A percentile compares a stretch with the other conserved stretches of the same genome.
These are phyloP conservation scores for Nibea coibor DNA, from an alignment of 2,113 vertebrate genomes.

Conservation along the genomic window DNA sequence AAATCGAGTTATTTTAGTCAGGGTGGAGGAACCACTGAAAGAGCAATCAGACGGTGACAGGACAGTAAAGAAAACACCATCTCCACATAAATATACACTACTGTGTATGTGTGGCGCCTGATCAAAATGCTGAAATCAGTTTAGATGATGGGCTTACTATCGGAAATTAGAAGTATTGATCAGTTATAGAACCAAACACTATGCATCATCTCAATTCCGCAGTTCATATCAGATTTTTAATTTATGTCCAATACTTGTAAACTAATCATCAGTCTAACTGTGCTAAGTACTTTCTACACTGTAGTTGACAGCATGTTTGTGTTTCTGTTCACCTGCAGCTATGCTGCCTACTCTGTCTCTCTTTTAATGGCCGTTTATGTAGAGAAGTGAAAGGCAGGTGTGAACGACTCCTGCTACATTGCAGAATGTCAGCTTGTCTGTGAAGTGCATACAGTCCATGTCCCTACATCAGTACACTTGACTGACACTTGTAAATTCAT, in stretches of 20 bases:
- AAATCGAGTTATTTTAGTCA: not conserved
- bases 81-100: not conserved
- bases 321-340: conserved; percentile 16
- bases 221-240: not conserved
- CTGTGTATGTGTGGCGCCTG: not conserved
- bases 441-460: conserved; percentile 36
- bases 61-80: not conserved
- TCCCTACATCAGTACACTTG: conserved; percentile 40
- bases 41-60: not conserved
- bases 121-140: conserved; percentile 12
- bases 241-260: not conserved
- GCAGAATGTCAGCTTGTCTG: conserved; percentile 42
- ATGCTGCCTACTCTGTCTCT: conserved; percentile 21
- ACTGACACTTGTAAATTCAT: conserved; percentile 41
- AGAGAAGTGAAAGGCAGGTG: conserved; percentile 21
- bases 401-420: conserved; percentile 49
- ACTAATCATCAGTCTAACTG: not conserved
- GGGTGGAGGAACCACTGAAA: not conserved
- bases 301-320: conserved; percentile 19
- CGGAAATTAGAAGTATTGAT: conserved; percentile 3
- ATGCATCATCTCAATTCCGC: not conserved
- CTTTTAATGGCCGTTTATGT: conserved; percentile 11
- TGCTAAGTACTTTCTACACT: not conserved
- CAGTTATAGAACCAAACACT: not conserved
- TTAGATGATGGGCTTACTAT: not conserved